A percentile compares a stretch with the other conserved stretches of the same genome.
Conservation (phyloP, 2,113 vertebrate genomes). For the Lepus timidus region DNA sequence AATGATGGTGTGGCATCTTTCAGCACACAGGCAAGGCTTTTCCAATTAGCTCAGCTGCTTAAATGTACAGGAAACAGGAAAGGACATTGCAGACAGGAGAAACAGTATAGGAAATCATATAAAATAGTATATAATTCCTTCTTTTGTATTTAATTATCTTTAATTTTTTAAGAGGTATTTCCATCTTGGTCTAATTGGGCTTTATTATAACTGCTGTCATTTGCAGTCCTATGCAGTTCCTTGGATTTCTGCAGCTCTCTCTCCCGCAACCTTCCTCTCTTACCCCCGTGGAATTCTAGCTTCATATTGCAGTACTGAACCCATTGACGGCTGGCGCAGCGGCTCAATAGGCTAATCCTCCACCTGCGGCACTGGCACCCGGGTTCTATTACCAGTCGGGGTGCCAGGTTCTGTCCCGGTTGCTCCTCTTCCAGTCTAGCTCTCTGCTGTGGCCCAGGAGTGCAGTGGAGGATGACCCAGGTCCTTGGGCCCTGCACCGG, state of each 20-base stretch:
- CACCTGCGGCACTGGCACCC: no score
- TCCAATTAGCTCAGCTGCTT: neutral
- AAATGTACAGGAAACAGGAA: neutral
- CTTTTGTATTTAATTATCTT: conserved; percentile 49
- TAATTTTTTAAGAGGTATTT: conserved; percentile 27
- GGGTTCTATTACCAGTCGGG: no score
- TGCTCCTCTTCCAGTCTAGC: no score
- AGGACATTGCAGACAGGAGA: neutral
- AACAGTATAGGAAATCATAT: neutral
- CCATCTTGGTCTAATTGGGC: conserved; percentile 27
- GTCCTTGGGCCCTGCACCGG: no score
- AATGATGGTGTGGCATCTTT: neutral
- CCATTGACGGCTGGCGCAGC: neutral
- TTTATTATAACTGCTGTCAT: neutral
- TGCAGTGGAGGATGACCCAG: no score
- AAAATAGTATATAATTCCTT: neutral
- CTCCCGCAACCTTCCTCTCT: neutral
- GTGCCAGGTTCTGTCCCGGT: no score
- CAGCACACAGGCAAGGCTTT: neutral
- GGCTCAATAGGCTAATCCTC: no score
- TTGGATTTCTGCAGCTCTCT: neutral
- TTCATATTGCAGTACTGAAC: conserved; percentile 31
- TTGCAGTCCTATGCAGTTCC: neutral
- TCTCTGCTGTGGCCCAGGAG: no score
- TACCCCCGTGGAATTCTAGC: neutral